These are phyloP conservation scores for Wiebesia pumilae DNA, from an alignment of 1,140 invertebrate species.

Conservation along the genomic window DNA sequence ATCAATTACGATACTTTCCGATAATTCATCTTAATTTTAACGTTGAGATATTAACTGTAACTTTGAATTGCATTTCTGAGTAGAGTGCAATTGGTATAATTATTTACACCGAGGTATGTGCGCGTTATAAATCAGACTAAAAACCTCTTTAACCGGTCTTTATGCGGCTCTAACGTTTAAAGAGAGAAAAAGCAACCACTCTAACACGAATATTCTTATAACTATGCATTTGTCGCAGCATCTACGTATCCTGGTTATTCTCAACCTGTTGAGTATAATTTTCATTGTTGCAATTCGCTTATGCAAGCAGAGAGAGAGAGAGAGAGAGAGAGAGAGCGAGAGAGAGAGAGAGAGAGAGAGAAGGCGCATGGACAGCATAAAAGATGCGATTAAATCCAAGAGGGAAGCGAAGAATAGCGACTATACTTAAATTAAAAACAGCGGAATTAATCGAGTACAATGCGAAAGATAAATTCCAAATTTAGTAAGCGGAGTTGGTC, in stretches of 20 bases:
- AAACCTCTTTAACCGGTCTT: too few relatives aligned
- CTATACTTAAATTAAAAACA: conserved; percentile 3
- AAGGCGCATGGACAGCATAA: background rate
- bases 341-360: background rate
- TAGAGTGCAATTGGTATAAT: too few relatives aligned
- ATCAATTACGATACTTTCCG: too few relatives aligned
- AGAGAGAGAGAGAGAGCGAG: background rate
- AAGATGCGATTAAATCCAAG: conserved; percentile 27
- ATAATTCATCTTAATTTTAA: too few relatives aligned
- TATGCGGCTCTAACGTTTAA: too few relatives aligned
- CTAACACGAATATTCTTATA: too few relatives aligned
- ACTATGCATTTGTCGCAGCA: too few relatives aligned
- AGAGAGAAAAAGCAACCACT: too few relatives aligned
- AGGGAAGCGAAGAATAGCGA: background rate
- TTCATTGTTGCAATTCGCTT: background rate
- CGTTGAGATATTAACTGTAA: too few relatives aligned
- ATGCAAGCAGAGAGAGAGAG: background rate
- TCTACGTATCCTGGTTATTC: background rate
- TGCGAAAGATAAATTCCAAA: conserved; percentile 44
- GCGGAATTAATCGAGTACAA: conserved; percentile 38
- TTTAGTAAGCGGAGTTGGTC: background rate
- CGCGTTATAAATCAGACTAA: too few relatives aligned
- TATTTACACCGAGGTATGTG: too few relatives aligned
- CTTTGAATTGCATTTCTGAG: too few relatives aligned
- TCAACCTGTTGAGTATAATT: background rate